Base-by-base conservation (phyloP, 2,797 vertebrate genomes). In the Acanthornis magna region DNA sequence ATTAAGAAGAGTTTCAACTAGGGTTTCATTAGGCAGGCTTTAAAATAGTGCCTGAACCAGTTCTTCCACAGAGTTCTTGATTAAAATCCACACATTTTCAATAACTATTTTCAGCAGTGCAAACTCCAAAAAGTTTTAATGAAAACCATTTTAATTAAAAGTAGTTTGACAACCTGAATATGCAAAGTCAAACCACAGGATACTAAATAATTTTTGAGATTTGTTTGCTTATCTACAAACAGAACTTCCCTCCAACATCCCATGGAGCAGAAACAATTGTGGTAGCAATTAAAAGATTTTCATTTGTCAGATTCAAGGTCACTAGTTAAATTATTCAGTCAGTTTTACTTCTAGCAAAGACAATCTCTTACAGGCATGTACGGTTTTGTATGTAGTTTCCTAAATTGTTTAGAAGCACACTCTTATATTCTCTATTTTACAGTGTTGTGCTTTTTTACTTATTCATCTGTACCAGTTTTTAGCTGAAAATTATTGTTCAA, bases 391-490 rank as follows among this genome's bases (percentile, higher is more conserved):
- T 8, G 5, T 79, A 85, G 53, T 60, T 96, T 96, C 81, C 75
- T 85, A 96, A 94, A 87, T 74, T 58, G 88, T 84, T 96, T 91
- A 91, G 61, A 92, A 96, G 95, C 89, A 95, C 88, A 95, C 34
- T 80, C 82, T 95, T 81, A 71, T 21, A 87, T 57, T 95, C 84
- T 96, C 68, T 95, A 86, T 95, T 95, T 94, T 93, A 97, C 55
- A 96, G 60, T 22, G 71, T 93, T 98, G 96, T 98, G 96, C 97
- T 98, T 97, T 97, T 95, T 94, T 77, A 94, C 95, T 96, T 91
- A 96, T 85, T 96, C 71, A 95, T 71, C 83, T 94, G 90, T 95
- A 96, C 82, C 91, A 89, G 21, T 58, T 96, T 94, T 95, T 80
- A 96, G 55, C 73, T 97, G 94, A 95, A 97, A 97, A 94, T 87